phyloP scores from a whole-genome alignment of 1,140 invertebrate species.

The Magallana ariakensis region DNA sequence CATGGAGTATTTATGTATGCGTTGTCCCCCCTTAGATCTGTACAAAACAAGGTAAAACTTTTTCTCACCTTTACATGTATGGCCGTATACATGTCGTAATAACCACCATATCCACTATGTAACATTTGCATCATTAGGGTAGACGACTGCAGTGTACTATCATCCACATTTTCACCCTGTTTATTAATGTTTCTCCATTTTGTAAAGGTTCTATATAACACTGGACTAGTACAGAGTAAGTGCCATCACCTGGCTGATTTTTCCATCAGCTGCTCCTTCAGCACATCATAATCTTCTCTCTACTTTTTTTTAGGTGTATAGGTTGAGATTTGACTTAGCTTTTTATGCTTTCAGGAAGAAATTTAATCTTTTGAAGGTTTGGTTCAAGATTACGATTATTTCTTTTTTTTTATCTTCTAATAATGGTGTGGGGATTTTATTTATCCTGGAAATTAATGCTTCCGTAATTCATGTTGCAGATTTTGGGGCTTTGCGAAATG shows the following conservation, averaged over 20 bases:
- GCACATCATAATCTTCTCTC: constrained; percentile 11
- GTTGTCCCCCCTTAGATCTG: constrained; percentile 6
- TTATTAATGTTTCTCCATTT: background rate
- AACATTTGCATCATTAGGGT: background rate
- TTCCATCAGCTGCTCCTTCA: background rate
- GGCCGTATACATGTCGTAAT: background rate
- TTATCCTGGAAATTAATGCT: background rate
- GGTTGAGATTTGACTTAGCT: background rate
- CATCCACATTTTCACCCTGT: background rate
- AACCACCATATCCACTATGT: background rate
- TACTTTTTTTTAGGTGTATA: background rate
- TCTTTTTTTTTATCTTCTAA: background rate
- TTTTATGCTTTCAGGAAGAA: constrained; percentile 36
- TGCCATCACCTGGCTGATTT: background rate
- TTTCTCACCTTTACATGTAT: background rate
- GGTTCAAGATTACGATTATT: background rate
- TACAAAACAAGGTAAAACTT: background rate
- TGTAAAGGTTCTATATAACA: constrained; percentile 5
- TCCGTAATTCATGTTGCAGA: background rate
- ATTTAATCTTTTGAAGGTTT: constrained; percentile 33
- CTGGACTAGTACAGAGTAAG: constrained; percentile 7
- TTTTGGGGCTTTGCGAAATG: background rate
- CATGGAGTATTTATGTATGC: background rate
- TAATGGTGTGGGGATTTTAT: background rate
- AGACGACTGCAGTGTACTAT: background rate